These are phyloP conservation scores for Coelinius sp. DNA, from an alignment of 2,888 invertebrate species.

Conservation along the genomic window DNA sequence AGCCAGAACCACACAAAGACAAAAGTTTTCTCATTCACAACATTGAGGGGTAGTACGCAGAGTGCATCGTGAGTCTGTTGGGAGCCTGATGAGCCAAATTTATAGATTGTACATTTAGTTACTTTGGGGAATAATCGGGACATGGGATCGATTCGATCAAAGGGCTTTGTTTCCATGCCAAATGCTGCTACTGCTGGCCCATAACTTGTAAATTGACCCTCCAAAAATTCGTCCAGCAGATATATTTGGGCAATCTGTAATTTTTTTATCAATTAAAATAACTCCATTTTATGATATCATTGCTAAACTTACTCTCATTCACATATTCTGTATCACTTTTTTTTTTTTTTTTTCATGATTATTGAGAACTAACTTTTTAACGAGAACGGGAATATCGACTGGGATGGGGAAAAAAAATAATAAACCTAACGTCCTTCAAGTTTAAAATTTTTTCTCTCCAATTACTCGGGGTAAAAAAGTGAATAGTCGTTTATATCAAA, in stretches of 20 bases:
- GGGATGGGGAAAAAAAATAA: neutral
- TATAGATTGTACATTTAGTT: slow-evolving; percentile 76
- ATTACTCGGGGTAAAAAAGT: neutral
- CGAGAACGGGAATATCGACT: neutral
- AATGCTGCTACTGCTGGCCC: slow-evolving; percentile 74
- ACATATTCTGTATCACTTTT: neutral
- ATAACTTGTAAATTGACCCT: slow-evolving; percentile 76
- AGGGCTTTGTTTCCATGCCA: slow-evolving; percentile 70
- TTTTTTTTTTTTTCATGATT: neutral
- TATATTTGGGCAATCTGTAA: slow-evolving; percentile 79
- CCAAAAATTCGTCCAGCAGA: slow-evolving; percentile 78
- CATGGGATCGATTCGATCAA: slow-evolving; percentile 77
- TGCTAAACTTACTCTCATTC: neutral
- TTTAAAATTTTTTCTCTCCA: neutral
- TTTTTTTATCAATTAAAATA: neutral
- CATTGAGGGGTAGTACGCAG: slow-evolving; percentile 84
- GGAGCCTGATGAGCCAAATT: slow-evolving; percentile 76
- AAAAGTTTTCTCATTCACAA: slow-evolving; percentile 86
- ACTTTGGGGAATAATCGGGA: slow-evolving; percentile 79
- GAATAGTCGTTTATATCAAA: slow-evolving; percentile 3
- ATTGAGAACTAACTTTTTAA: neutral
- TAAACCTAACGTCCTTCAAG: neutral
- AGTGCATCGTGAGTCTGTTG: slow-evolving; percentile 76
- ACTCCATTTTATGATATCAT: neutral
- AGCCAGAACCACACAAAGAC: slow-evolving; percentile 84